A percentile compares a stretch with the other conserved stretches of the same genome.
These are phyloP conservation scores for Hephaestus fuliginosus DNA, from an alignment of 2,797 vertebrate species.

Conservation along the genomic window DNA sequence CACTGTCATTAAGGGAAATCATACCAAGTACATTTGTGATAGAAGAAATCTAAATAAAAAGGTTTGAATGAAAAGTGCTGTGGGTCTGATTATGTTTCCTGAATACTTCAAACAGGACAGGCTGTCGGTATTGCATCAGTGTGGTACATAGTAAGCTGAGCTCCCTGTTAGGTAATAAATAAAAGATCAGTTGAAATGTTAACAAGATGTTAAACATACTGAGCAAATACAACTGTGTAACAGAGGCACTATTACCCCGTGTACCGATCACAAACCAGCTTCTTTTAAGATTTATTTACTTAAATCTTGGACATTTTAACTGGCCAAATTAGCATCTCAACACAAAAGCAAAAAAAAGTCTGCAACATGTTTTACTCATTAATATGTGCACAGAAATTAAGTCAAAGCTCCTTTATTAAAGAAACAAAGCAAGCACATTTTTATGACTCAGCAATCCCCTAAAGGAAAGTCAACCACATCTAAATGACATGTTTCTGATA, in stretches of 20 bases:
- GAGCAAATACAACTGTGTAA: not conserved
- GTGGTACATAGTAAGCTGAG: not conserved
- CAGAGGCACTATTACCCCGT: not conserved
- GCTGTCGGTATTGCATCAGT: not conserved
- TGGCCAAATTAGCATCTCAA: not conserved
- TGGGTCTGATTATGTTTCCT: not conserved
- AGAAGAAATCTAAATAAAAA: not conserved
- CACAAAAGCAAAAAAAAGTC: not conserved
- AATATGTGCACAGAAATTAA: slow-evolving; percentile 82
- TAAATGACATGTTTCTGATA: slow-evolving; percentile 89
- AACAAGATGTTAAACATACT: not conserved
- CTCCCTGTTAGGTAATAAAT: not conserved
- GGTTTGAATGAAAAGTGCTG: not conserved
- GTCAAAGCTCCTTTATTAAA: slow-evolving; percentile 94
- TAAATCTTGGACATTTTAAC: too few relatives aligned
- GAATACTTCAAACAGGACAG: not conserved
- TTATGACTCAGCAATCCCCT: slow-evolving; percentile 91
- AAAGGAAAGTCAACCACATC: slow-evolving; percentile 94
- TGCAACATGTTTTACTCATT: slow-evolving; percentile 21
- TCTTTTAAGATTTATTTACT: not conserved
- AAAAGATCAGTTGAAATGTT: not conserved
- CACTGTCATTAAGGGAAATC: not conserved
- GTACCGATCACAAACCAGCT: not conserved
- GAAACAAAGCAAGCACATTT: slow-evolving; percentile 89
- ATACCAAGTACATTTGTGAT: not conserved